Base-by-base conservation (phyloP, 2,888 invertebrate species). In the Selenia dentaria region DNA sequence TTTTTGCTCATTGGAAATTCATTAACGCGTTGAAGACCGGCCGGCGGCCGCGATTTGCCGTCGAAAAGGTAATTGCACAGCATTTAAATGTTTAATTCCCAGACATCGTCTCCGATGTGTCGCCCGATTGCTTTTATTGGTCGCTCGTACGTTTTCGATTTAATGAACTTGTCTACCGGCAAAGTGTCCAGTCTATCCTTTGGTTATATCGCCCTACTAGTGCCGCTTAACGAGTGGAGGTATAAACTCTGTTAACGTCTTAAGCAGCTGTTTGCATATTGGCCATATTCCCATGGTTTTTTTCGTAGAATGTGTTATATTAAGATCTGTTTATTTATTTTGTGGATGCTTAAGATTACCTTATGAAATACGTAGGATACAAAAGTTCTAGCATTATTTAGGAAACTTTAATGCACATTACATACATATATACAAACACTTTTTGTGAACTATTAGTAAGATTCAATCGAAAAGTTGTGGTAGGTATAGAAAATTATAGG, bases 1-100 rank as follows among this genome's bases (percentile, higher is more conserved):
- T 76, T 79, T 79, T 79, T 80, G 66, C 74, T 78, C 67, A 79
- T 78, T 74, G 74, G 48, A 71, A 78, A 76, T 82, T 80, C 75
- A 83, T 76, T 77, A 76, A 70, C 70, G 67, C 71, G 50, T 44
- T 54, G 50, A 56, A 60, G 60, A 71, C 72, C 60, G 71, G 22
- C 22, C 22, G 8, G 8, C 2, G 8, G 69, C 74, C 64, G 67
- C 77, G 78, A 79, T 81, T 82, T 78, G 66, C 74, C 70, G 72
- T 70, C 72, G 67, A 77, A 79, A 79, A 75, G 71, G 74, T 78
- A 81, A 83, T 78, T 77, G 78, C 60, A 69, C 61, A 68, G 67
- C 65, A 70, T 79, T 82, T 79, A 79, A 81, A 81, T 77, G 67
- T 78, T 78, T 70, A 77, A 77, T 75, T 65, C 67, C 64, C 67